These are phyloP conservation scores for Virgularia gustaviana DNA, from an alignment of 92 coral and sea anemone genomes.

Conservation along the genomic window DNA sequence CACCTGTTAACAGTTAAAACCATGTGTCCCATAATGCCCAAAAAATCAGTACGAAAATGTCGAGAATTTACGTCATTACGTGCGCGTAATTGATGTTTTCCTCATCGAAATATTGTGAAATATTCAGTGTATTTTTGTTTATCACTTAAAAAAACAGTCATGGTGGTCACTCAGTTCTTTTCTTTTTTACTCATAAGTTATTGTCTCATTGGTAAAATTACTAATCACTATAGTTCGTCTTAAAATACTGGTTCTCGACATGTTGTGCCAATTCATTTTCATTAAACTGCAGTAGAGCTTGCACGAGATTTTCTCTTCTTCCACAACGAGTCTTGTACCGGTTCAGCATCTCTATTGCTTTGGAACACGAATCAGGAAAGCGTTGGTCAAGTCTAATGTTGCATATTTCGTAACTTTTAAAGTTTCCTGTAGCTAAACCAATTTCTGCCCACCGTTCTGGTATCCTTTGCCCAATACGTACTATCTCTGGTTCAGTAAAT, in stretches of 20 bases:
- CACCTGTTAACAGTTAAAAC: too few relatives aligned
- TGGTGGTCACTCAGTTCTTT: too few relatives aligned
- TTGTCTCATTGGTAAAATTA: too few relatives aligned
- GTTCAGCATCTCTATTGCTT: constrained; percentile 22
- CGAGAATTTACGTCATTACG: too few relatives aligned
- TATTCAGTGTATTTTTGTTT: too few relatives aligned
- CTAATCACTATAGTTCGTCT: too few relatives aligned
- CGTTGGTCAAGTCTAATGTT: neutral
- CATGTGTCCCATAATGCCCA: too few relatives aligned
- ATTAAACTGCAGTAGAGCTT: constrained; percentile 18
- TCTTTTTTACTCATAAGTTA: too few relatives aligned
- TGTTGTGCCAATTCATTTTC: constrained; percentile 24
- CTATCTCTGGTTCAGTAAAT: constrained; percentile 1
- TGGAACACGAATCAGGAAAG: constrained; percentile 1
- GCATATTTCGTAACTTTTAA: constrained; percentile 4
- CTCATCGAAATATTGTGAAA: too few relatives aligned
- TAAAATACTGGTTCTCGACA: constrained; percentile 13
- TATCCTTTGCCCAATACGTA: constrained; percentile 20
- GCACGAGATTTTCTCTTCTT: constrained; percentile 6
- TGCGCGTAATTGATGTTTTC: too few relatives aligned
- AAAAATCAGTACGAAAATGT: too few relatives aligned
- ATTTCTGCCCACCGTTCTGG: constrained; percentile 25
- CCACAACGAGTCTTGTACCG: constrained; percentile 9
- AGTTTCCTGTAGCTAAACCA: constrained; percentile 23
- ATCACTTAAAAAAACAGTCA: too few relatives aligned